phyloP scores from a whole-genome alignment of 1,140 invertebrate species.

The Orius insidiosus region DNA sequence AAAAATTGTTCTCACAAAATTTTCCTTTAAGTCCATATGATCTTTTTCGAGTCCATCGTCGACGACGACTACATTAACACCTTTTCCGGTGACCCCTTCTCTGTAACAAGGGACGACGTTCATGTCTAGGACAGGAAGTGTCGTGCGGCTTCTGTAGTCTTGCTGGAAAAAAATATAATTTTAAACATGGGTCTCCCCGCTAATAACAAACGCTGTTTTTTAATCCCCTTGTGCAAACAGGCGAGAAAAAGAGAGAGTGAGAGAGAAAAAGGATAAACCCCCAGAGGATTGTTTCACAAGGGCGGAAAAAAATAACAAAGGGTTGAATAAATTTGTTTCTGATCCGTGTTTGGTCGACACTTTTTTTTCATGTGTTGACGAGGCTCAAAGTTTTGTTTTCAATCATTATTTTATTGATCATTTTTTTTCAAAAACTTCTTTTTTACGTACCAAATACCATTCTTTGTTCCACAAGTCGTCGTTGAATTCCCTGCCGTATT shows the following conservation, averaged over 20 bases:
- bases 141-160: conserved; percentile 37
- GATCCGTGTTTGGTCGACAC: too few relatives aligned
- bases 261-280: too few relatives aligned
- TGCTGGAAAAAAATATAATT: conserved; percentile 35
- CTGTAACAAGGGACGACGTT: conserved; percentile 64
- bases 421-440: too few relatives aligned
- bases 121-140: conserved; percentile 48
- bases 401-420: too few relatives aligned
- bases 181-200: neutral
- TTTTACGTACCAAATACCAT: conserved; percentile 72
- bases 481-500: conserved; percentile 38
- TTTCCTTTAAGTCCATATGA: conserved; percentile 57
- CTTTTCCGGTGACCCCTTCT: conserved; percentile 56
- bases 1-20: conserved; percentile 50
- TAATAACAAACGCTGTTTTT: neutral
- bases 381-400: too few relatives aligned
- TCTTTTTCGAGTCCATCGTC: conserved; percentile 75
- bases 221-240: neutral
- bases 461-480: conserved; percentile 74
- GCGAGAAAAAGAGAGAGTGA: neutral
- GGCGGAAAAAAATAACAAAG: too few relatives aligned
- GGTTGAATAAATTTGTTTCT: too few relatives aligned
- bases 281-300: too few relatives aligned
- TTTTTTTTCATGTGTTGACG: too few relatives aligned
- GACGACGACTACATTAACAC: conserved; percentile 61